Base-by-base conservation (phyloP, 2,888 invertebrate species). In the Agrilus cyanescens region DNA sequence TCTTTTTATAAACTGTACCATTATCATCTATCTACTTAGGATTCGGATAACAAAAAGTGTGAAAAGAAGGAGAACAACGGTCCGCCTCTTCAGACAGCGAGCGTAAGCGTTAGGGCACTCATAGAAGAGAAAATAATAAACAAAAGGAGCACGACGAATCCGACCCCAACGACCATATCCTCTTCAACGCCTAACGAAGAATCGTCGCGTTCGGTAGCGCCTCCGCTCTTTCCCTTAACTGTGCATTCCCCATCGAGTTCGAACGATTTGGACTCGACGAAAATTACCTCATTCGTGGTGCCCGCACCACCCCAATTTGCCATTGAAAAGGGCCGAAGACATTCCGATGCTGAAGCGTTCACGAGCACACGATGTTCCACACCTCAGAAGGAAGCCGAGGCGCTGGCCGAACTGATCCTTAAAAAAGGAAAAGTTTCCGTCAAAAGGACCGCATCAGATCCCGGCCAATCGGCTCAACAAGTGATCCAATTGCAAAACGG, bases 111-210 rank as follows among this genome's bases (percentile, higher is more conserved):
- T 5, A 73, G 91, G 46, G 90, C 91, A 8, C 74, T 91, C 36
- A 91, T 91, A 53, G 90, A 90, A 68, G 91, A 91, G 64, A 91
- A 91, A 67, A 91, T 91, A 52, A 91, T 90, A 54, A 90, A 85
- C 62, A 87, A 89, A 54, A 73, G 90, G 56, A 77, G 70, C 41
- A 80, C 80, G 34, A 78, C 73, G 62, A 62, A 47, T 53, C 40
- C 49, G 10, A 60, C 58, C 34, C 58, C 61, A 13, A 53, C 57
- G 45, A 25, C 25, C 25, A 50, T 52, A 36, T 52, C 18, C 48
- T 50, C 37, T 53, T 57, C 56, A 29, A 48, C 47, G 13, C 44
- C 43, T 37, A 46, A 45, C 25, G 44, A 45, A 36, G 56, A 46
- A 31, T 46, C 56, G 45, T 51, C 45, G 52, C 60, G 33, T 50